Base-by-base conservation (phyloP, 1,140 invertebrate species). In the Lepidurus packardi region DNA sequence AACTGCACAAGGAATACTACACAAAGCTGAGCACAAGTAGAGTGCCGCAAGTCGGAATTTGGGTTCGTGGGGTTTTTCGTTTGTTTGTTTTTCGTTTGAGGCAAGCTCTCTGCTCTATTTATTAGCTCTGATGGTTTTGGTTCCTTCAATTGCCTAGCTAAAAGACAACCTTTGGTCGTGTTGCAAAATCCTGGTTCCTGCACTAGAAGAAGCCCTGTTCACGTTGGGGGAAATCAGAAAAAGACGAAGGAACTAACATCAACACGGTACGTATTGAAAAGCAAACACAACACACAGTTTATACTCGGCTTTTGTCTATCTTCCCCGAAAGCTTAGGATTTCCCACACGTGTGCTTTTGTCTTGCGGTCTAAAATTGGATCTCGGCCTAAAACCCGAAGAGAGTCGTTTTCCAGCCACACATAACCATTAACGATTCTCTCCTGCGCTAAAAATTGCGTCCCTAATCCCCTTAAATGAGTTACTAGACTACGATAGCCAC, bases 371-470 rank as follows among this genome's bases (percentile, higher is more conserved):
- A 65, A 65, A 65, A 65, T 65, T 65, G 53, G 53, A 65, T 65
- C 53, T 16, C 53, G 53, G 21, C 53, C 16, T n/a, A 13, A 21
- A 65, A 65, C 21, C 7, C 53, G 13, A 13, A 21, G 21, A 65
- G 53, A 65, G 53, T 21, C 3, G 34, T 34, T 34, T 3, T 34
- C 3, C 2, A 65, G 53, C 53, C 53, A 21, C 21, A 34, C 3
- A 65, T 65, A 13, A 65, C 53, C 13, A 65, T 7, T 65, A 65
- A 65, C 53, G 53, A 65, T 65, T 65, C 53, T 65, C 53, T 65
- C 53, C 13, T n/a, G 53, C 53, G 53, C 21, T 65, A 65, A 65
- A 9, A 21, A 65, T 5, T 13, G 53, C 53, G 53, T 65, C 53
- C 4, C 53, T 65, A 65, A 65, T 65, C 53, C 21, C 21, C 6